Conservation (phyloP, 1,140 invertebrate species). For the Tetramorium parvispinum region DNA sequence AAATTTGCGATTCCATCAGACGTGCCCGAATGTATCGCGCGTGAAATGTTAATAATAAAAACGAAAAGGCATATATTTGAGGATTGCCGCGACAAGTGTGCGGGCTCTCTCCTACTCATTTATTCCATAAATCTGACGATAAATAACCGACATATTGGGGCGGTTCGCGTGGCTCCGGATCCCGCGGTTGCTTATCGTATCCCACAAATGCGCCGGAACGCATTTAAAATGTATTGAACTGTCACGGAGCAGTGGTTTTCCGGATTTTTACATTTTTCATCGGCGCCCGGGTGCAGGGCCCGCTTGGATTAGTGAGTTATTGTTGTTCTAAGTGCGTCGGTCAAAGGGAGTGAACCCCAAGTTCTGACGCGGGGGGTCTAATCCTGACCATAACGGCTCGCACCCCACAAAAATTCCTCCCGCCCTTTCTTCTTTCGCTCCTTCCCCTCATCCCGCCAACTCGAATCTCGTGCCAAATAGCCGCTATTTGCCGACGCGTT, state of each 20-base stretch:
- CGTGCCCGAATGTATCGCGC: conserved; percentile 9
- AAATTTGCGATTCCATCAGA: conserved; percentile 36
- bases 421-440: not conserved
- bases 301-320: conserved; percentile 83
- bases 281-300: conserved; percentile 69
- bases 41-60: conserved; percentile 68
- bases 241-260: conserved; percentile 82
- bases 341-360: conserved; percentile 76
- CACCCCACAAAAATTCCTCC: conserved; percentile 41
- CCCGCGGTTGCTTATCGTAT: conserved; percentile 80
- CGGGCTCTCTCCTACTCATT: conserved; percentile 79
- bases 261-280: conserved; percentile 85
- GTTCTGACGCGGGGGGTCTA: conserved; percentile 38
- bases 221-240: conserved; percentile 87
- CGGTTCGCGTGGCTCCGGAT: conserved; percentile 50
- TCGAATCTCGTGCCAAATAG: conserved; percentile 52
- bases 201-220: conserved; percentile 84
- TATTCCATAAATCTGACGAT: conserved; percentile 86
- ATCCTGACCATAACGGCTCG: conserved; percentile 72
- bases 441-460: not conserved
- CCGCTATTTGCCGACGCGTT: conserved; percentile 44
- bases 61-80: conserved; percentile 10
- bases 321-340: conserved; percentile 81
- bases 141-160: conserved; percentile 85
- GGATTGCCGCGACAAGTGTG: conserved; percentile 36